These are phyloP conservation scores for Trachemys scripta DNA, from an alignment of 2,113 vertebrate species.

Conservation along the genomic window DNA sequence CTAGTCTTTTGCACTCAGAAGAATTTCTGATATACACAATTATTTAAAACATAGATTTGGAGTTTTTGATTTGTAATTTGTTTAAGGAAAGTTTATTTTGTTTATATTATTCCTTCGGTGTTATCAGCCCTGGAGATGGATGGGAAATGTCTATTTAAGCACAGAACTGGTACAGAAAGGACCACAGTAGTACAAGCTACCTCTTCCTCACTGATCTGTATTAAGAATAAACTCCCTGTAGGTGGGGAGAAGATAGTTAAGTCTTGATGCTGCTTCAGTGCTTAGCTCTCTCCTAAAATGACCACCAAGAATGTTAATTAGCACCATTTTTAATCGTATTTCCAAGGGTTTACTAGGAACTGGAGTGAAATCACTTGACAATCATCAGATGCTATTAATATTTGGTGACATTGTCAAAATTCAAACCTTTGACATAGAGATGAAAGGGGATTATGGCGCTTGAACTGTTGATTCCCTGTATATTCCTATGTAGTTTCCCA, in stretches of 20 bases:
- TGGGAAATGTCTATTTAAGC: neutral
- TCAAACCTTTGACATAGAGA: neutral
- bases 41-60: neutral
- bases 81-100: neutral
- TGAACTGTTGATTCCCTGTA: neutral
- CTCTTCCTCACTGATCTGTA: neutral
- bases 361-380: neutral
- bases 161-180: neutral
- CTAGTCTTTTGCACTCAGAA: neutral
- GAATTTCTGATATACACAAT: neutral
- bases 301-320: neutral
- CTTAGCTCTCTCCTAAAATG: neutral
- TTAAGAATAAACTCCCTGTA: neutral
- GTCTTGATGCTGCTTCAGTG: neutral
- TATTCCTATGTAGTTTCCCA: neutral
- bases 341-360: neutral
- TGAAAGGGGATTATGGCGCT: neutral
- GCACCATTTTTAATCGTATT: neutral
- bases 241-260: neutral
- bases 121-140: neutral
- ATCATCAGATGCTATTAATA: neutral
- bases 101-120: neutral
- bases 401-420: neutral
- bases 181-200: neutral
- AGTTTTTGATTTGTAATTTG: neutral